Conservation (phyloP, 2,113 vertebrate genomes). For the Psittacara wagleri region DNA sequence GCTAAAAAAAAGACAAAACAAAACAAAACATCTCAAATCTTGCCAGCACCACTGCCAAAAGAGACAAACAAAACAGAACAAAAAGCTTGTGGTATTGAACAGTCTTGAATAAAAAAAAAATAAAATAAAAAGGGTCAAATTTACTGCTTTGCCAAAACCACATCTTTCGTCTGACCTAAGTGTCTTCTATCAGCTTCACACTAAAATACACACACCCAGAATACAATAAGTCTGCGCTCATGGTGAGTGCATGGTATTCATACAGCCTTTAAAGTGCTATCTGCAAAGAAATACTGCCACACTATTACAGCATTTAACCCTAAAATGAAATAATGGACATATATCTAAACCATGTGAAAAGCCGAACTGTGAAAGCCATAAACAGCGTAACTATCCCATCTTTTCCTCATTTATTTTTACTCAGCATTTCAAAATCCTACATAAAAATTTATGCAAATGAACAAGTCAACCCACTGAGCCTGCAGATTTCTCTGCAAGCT, state of each 20-base stretch:
- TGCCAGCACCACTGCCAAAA: constrained; percentile 6
- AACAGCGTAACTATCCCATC: neutral
- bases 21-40: constrained; percentile 17
- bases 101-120: neutral
- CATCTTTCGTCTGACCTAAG: neutral
- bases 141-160: constrained; percentile 5
- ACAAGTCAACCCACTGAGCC: neutral
- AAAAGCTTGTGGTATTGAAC: constrained; percentile 16
- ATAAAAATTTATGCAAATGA: neutral
- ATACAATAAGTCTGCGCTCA: neutral
- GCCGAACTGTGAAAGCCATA: neutral
- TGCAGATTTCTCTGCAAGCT: neutral
- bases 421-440: neutral
- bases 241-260: neutral
- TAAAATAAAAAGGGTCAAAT: neutral
- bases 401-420: neutral
- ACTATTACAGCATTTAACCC: neutral
- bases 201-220: neutral
- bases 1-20: constrained; percentile 9
- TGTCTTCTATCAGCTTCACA: neutral
- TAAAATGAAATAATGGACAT: neutral
- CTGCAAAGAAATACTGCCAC: neutral
- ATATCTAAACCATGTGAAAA: neutral
- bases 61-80: constrained; percentile 37
- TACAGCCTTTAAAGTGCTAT: neutral